Conservation (phyloP, 2,888 invertebrate species). For the Romanomermis culicivorax region DNA sequence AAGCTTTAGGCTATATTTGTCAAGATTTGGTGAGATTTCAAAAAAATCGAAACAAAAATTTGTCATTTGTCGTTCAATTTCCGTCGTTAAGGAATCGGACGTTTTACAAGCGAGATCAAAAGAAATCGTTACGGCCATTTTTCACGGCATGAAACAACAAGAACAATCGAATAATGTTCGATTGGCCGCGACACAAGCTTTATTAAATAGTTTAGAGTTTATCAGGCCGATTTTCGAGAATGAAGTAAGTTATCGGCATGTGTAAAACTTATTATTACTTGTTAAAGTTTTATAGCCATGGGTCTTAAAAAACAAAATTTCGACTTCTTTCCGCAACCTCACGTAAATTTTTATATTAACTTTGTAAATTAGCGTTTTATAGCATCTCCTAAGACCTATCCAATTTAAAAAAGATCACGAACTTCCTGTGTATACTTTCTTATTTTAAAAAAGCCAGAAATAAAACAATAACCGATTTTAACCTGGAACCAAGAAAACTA, state of each 20-base stretch:
- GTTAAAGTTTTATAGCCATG: too few species aligned
- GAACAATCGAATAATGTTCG: constrained; percentile 65
- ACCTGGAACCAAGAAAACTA: too few species aligned
- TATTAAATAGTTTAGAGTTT: constrained; percentile 90
- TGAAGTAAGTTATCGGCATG: constrained; percentile 38
- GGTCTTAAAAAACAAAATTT: too few species aligned
- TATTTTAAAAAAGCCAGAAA: too few species aligned
- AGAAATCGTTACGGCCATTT: constrained; percentile 89
- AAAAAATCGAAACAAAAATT: neutral
- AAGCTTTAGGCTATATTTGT: constrained; percentile 95
- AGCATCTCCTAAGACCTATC: too few species aligned
- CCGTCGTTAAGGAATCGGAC: constrained; percentile 43
- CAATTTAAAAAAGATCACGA: too few species aligned
- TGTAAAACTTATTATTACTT: too few species aligned
- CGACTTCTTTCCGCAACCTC: too few species aligned
- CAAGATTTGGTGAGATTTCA: constrained; percentile 55
- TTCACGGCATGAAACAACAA: constrained; percentile 87
- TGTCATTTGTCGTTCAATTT: neutral
- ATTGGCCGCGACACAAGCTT: constrained; percentile 81
- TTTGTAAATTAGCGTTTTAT: too few species aligned
- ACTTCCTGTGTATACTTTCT: too few species aligned
- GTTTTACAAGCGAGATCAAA: constrained; percentile 76
- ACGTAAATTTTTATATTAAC: too few species aligned
- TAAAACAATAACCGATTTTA: too few species aligned
- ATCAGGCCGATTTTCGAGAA: constrained; percentile 94